Conservation (phyloP, 2,888 invertebrate species). For the Ptilodon capucinus region DNA sequence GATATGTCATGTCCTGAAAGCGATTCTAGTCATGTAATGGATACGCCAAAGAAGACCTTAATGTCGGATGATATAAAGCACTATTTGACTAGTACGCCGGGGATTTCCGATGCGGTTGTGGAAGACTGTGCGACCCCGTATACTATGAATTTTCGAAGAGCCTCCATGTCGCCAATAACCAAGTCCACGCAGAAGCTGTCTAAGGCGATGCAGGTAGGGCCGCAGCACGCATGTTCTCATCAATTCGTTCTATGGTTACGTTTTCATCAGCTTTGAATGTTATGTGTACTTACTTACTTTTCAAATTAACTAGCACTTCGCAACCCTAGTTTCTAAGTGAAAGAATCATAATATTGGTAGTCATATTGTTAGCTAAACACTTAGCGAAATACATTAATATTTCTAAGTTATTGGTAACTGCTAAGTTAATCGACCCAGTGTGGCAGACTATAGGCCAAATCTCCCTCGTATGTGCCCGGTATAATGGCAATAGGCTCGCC, state of each 20-base stretch:
- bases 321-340: background rate
- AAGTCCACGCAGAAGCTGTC: slow-evolving; percentile 93
- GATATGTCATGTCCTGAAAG: slow-evolving; percentile 39
- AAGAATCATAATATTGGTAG: too few species aligned
- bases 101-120: slow-evolving; percentile 52
- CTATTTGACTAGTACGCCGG: slow-evolving; percentile 76
- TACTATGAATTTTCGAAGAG: slow-evolving; percentile 80
- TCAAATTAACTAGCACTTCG: background rate
- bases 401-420: too few species aligned
- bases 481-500: too few species aligned
- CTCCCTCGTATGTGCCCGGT: too few species aligned
- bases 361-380: too few species aligned
- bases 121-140: slow-evolving; percentile 71
- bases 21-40: slow-evolving; percentile 27
- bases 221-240: slow-evolving; percentile 29
- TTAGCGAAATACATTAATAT: too few species aligned
- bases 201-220: slow-evolving; percentile 93
- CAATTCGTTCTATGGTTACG: slow-evolving; percentile 6
- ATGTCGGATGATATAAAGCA: slow-evolving; percentile 43
- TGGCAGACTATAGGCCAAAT: too few species aligned
- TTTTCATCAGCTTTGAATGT: slow-evolving; percentile 10
- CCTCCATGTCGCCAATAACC: slow-evolving; percentile 94
- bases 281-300: slow-evolving; percentile 9
- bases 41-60: slow-evolving; percentile 58
- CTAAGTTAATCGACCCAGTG: too few species aligned